These are phyloP conservation scores for Mechanitis messenoides DNA, from an alignment of 2,888 invertebrate species.

Conservation along the genomic window DNA sequence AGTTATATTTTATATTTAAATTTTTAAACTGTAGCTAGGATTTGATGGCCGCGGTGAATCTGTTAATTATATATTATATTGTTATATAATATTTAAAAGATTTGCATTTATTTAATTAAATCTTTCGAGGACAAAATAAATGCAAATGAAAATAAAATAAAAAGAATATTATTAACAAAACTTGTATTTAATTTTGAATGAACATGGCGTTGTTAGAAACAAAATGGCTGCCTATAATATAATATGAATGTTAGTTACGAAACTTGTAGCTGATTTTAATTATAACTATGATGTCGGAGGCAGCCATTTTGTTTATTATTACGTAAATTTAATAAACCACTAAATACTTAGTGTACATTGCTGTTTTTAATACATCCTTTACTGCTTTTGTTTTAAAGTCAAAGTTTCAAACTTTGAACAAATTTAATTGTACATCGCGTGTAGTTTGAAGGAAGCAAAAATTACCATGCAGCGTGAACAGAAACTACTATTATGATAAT, in stretches of 20 bases:
- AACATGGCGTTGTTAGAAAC: no score
- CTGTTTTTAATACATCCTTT: background rate
- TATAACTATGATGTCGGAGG: background rate
- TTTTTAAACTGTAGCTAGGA: no score
- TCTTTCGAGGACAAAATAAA: no score
- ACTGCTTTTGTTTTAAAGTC: background rate
- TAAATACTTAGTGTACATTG: background rate
- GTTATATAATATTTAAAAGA: no score
- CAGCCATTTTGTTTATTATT: background rate
- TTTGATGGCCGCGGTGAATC: no score
- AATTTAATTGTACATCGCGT: constrained; percentile 4
- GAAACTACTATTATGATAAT: constrained; percentile 20
- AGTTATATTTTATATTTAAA: no score
- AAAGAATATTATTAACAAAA: background rate
- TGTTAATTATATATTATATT: no score
- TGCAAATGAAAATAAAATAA: no score
- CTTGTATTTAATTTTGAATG: background rate
- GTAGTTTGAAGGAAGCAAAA: constrained; percentile 5
- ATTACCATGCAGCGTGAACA: constrained; percentile 14
- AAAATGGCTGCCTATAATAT: no score
- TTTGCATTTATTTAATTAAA: no score
- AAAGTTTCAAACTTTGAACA: background rate
- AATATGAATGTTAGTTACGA: background rate
- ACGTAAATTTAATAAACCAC: background rate
- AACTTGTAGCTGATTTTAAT: background rate